Base-by-base conservation (phyloP, 2,888 invertebrate species). In the Oscheius sp. region DNA sequence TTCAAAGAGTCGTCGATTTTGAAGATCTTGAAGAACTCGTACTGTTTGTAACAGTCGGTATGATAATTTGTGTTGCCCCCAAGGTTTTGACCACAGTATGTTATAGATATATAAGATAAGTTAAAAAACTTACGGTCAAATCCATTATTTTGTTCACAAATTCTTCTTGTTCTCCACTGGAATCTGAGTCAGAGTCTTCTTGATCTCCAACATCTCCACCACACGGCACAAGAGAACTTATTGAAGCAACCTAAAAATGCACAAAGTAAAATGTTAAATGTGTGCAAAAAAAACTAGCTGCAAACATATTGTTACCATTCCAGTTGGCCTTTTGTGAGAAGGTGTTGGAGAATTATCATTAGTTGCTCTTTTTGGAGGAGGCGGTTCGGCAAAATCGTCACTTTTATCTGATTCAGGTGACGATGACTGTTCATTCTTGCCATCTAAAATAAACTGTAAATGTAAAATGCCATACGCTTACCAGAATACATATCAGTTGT, bases 331-430 rank as follows among this genome's bases (percentile, higher is more conserved):
- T 53, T 67, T 55, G 8, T 71, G 48, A 0, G 70, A 67, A 2
- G 74, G 74, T 5, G 74, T 69, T 5, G 72, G 73, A 1, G 74
- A 72, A 45, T 71, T 48, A 1, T 53, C 55, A n/a, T 61, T 46
- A 12, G 61, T 65, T 20, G 45, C 33, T n/a, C 68, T 45, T 69
- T 74, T 72, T 10, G 76, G 76, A 10, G 76, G 71, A n/a, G 76
- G 74, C 0, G 76, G 76, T 37, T 76, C 76, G 0, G 45, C 55
- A 45, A 74, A 71, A 37, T 4, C 52, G 34, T 29, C 57, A 39
- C 39, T 68, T 50, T 12, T 46, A 55, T 55, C 45, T 3, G 70
- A 69, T 6, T n/a, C 4, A 23, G 70, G 48, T 4, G 61, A 58
- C 6, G 27, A 23, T 39, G 34, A 48, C 8, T 29, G 8, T 37